Percentiles rank a stretch among this genome's conserved stretches.
Conservation (phyloP, 2,888 invertebrate species). For the Plagiodera versicolora region DNA sequence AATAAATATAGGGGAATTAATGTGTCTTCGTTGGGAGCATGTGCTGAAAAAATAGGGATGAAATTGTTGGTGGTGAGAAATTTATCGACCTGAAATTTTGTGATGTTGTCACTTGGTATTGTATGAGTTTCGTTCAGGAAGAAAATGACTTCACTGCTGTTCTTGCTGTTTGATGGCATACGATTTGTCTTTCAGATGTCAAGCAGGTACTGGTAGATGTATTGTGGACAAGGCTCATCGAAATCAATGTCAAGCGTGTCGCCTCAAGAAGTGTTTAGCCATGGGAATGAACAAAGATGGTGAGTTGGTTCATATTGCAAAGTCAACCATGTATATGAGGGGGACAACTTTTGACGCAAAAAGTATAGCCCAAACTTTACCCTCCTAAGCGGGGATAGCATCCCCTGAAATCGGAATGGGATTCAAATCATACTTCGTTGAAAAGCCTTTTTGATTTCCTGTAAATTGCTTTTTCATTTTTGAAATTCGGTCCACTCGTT, state of each 20-base stretch:
- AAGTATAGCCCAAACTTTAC: too few species aligned
- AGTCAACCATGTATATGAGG: not conserved
- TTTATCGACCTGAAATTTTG: not conserved
- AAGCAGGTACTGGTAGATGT: constrained; percentile 97
- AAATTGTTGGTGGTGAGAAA: not conserved
- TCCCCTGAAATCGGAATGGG: too few species aligned
- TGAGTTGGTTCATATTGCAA: constrained; percentile 59
- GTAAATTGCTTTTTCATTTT: too few species aligned
- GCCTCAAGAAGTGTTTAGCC: constrained; percentile 95
- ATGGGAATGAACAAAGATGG: constrained; percentile 99
- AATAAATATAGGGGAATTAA: constrained; percentile 4
- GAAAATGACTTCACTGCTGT: too few species aligned
- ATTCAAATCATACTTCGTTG: too few species aligned
- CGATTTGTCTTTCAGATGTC: constrained; percentile 89
- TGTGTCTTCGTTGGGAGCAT: not conserved
- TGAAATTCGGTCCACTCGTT: too few species aligned
- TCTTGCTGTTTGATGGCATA: too few species aligned
- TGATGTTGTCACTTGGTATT: too few species aligned
- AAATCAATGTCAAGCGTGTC: constrained; percentile 98
- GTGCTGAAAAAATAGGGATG: not conserved
- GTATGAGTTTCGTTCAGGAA: too few species aligned
- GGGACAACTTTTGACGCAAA: too few species aligned
- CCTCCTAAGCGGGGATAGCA: too few species aligned
- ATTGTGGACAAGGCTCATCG: constrained; percentile 98
- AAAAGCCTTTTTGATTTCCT: too few species aligned